Evolutionary conservation across 64 coral and sea anemone species (phyloP).

Genomic region (Montipora efflorescens): DNA sequence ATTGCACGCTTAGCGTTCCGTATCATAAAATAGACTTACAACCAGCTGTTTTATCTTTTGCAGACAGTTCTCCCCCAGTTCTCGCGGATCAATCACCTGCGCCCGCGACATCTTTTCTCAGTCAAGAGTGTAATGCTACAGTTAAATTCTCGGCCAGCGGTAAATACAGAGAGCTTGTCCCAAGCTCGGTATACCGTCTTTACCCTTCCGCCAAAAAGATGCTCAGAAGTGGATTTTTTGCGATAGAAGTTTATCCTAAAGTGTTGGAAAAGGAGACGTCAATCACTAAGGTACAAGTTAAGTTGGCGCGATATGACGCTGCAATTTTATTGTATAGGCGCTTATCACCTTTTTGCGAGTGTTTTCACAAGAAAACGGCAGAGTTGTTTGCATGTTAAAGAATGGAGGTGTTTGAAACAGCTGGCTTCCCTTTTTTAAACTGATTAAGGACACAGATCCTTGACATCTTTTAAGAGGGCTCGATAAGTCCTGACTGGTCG

Average conservation of each 20-base stretch:
- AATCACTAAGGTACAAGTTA: conserved; percentile 75
- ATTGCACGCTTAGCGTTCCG: too few species aligned
- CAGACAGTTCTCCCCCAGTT: conserved; percentile 75
- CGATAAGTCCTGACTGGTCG: too few species aligned
- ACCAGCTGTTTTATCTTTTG: background rate
- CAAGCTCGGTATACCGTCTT: conserved; percentile 60
- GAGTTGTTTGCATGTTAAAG: too few species aligned
- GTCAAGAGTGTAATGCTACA: conserved; percentile 86
- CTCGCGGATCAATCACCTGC: conserved; percentile 80
- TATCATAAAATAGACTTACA: too few species aligned
- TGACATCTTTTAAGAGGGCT: too few species aligned
- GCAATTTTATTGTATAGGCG: too few species aligned
- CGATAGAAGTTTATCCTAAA: conserved; percentile 78
- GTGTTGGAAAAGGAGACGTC: conserved; percentile 67
- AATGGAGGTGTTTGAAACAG: too few species aligned
- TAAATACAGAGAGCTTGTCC: conserved; percentile 71
- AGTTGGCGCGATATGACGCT: too few species aligned
- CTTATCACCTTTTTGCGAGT: too few species aligned
- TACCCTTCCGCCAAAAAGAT: conserved; percentile 85
- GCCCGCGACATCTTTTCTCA: conserved; percentile 84
- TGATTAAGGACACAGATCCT: too few species aligned
- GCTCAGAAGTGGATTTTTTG: conserved; percentile 82
- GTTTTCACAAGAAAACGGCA: too few species aligned
- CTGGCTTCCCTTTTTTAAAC: too few species aligned
- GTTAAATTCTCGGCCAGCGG: conserved; percentile 82